Conservation (phyloP, 2,888 invertebrate genomes). For the Drosophila subsilvestris region DNA sequence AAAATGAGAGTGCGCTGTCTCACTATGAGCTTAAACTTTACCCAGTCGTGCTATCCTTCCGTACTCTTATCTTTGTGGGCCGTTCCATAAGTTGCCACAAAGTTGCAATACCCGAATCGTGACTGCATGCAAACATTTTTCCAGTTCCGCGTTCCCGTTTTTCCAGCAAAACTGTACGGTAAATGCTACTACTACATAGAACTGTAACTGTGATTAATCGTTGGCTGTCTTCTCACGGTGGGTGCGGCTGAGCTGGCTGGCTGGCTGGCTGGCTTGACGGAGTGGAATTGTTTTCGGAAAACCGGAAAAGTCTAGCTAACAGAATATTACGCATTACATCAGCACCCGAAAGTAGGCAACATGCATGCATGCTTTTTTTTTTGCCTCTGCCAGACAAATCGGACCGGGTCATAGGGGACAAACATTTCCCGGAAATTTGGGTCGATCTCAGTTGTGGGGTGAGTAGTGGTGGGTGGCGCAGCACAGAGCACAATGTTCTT, state of each 20-base stretch:
- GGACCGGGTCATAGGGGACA: background rate
- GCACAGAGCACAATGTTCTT: too few relatives aligned
- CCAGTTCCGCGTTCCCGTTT: slow-evolving; percentile 19
- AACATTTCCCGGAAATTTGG: background rate
- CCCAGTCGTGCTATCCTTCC: too few relatives aligned
- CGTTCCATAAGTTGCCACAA: background rate
- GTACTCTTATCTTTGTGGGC: background rate
- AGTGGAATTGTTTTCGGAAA: slow-evolving; percentile 38
- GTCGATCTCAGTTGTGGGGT: background rate
- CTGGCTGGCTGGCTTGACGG: slow-evolving; percentile 17
- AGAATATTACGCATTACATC: slow-evolving; percentile 63
- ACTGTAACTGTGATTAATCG: slow-evolving; percentile 69
- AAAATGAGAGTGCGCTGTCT: too few relatives aligned
- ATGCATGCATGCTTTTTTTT: slow-evolving; percentile 24
- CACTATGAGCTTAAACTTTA: too few relatives aligned
- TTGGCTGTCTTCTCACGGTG: slow-evolving; percentile 27
- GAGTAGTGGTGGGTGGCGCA: too few relatives aligned
- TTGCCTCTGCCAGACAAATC: background rate
- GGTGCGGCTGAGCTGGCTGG: slow-evolving; percentile 49
- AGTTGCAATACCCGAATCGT: slow-evolving; percentile 12
- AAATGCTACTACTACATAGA: slow-evolving; percentile 34
- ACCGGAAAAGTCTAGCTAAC: slow-evolving; percentile 51
- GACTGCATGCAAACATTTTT: slow-evolving; percentile 47
- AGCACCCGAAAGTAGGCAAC: slow-evolving; percentile 61
- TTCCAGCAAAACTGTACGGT: slow-evolving; percentile 2